Conservation (phyloP, 2,888 invertebrate species). For the Drosophila trichaetosa region DNA sequence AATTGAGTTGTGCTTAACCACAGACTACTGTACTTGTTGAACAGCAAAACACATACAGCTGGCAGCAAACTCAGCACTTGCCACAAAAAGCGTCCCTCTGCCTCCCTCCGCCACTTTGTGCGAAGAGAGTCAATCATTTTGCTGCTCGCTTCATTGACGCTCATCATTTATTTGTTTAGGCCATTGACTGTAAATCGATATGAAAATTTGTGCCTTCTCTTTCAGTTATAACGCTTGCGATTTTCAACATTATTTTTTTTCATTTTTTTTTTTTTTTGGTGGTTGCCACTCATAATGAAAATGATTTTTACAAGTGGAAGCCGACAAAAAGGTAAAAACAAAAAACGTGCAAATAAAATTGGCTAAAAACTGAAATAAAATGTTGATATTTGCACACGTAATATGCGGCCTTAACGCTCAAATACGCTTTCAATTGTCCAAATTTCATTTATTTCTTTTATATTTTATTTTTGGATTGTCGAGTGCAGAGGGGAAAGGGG, state of each 20-base stretch:
- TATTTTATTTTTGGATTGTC: slow-evolving; percentile 9
- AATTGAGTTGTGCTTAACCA: slow-evolving; percentile 15
- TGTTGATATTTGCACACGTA: slow-evolving; percentile 77
- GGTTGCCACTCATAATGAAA: slow-evolving; percentile 73
- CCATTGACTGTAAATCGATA: slow-evolving; percentile 76
- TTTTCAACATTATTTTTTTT: slow-evolving; percentile 35
- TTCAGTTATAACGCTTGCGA: slow-evolving; percentile 30
- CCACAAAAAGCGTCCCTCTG: not conserved
- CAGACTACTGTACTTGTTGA: slow-evolving; percentile 48
- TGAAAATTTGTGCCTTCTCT: slow-evolving; percentile 55
- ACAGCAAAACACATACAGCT: slow-evolving; percentile 33
- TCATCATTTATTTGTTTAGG: slow-evolving; percentile 81
- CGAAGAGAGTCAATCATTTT: slow-evolving; percentile 53
- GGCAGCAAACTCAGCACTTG: slow-evolving; percentile 11
- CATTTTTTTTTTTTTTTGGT: slow-evolving; percentile 33
- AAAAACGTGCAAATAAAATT: slow-evolving; percentile 41
- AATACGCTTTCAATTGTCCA: slow-evolving; percentile 81
- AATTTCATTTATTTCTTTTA: slow-evolving; percentile 48
- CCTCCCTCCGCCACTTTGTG: not conserved
- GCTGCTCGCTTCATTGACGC: slow-evolving; percentile 76
- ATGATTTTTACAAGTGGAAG: slow-evolving; percentile 74
- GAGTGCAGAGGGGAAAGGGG: not conserved
- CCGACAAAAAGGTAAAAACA: slow-evolving; percentile 12
- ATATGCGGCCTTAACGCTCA: slow-evolving; percentile 81
- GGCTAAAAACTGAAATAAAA: slow-evolving; percentile 73